Evolutionary conservation across 2,888 invertebrate species (phyloP), one percentile per base, ranked within the genome.

Genomic region (Hypena proboscidalis): DNA sequence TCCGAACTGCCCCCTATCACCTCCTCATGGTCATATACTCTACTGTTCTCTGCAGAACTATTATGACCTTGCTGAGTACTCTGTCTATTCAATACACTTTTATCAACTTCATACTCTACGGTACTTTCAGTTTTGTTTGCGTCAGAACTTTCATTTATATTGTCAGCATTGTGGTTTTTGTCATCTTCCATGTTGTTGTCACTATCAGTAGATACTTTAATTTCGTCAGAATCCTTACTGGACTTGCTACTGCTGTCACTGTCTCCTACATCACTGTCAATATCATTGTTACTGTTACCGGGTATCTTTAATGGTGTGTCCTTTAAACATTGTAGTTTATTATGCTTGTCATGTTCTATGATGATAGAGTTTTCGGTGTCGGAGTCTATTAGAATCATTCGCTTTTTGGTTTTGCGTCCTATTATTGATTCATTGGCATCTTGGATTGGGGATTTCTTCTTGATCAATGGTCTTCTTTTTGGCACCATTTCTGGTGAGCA

Each of bases 361-460:
- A 88, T 53, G 14, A 90, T 82, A 4, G 90, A 90, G 48, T 88
- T 86, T 36, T 90, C 90, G 0, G 84, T 82, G 50, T 90, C 90
- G 0, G 90, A 90, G 22, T 89, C 90, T 1, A 83, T 10, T 1
- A 80, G 58, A 2, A 85, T 67, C 62, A 87, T 79, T 3, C 88
- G 77, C 59, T 86, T 89, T 32, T 80, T 89, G 1, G 76, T 80
- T 58, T 73, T 81, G 11, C 72, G 73, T 14, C 50, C 59, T 19
- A 69, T 67, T 4, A 83, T 74, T 3, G 78, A 74, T 9, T 73
- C 69, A 1, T 76, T 65, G 1, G 70, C 67, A 6, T 71, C 68
- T n/a, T n/a, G n/a, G n/a, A n/a, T n/a, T 3, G 54, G 59, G 4
- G 64, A 59, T 40, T 67, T 66, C 7, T 67, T 58, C 11, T 67